A percentile compares a stretch with the other conserved stretches of the same genome.
Conservation (phyloP, 2,797 vertebrate species). For the Artibeus jamaicensis region DNA sequence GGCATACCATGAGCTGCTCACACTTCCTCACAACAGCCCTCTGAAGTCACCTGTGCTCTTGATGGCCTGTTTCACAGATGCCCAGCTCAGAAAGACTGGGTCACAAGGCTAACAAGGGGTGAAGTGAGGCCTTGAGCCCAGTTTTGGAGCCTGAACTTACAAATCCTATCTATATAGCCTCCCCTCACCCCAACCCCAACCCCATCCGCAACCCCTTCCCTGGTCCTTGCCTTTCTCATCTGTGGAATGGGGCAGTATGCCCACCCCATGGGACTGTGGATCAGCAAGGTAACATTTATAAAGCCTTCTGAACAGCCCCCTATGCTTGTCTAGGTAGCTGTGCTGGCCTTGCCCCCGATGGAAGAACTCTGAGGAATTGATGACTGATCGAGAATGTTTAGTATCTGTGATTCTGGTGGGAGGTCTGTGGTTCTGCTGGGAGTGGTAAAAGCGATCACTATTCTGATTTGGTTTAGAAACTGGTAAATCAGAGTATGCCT, state of each 20-base stretch:
- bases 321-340: fast-evolving
- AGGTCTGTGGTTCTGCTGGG: not conserved
- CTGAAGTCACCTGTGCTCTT: fast-evolving
- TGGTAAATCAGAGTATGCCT: not conserved
- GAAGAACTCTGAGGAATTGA: not conserved
- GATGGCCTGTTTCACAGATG: not conserved
- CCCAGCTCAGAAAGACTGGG: not conserved
- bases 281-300: not conserved
- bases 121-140: not conserved
- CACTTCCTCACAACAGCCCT: not conserved
- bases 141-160: not conserved
- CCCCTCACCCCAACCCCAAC: too few relatives aligned
- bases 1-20: not conserved
- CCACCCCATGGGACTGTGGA: not conserved
- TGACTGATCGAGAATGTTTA: fast-evolving
- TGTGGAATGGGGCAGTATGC: not conserved
- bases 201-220: not conserved
- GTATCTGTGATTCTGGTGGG: too few relatives aligned
- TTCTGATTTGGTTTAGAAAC: not conserved
- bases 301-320: not conserved
- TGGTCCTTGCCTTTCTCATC: not conserved
- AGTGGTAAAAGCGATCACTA: not conserved
- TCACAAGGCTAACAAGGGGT: not conserved
- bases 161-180: not conserved
- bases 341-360: not conserved